Conservation (phyloP, 2,113 vertebrate species). For the Poeciliopsis prolifica region DNA sequence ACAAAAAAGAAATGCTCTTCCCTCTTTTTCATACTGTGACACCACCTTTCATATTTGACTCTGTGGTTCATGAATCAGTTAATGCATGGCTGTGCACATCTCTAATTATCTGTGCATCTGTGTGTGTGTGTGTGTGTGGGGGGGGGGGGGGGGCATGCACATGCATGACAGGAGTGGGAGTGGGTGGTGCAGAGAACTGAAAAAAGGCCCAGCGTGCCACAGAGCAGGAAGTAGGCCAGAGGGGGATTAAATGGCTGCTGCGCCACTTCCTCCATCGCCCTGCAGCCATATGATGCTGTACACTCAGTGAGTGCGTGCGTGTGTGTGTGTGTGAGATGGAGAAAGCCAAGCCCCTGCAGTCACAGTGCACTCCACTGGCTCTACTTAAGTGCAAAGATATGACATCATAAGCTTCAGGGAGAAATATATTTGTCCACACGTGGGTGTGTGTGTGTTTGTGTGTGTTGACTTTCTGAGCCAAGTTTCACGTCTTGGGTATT, state of each 20-base stretch:
- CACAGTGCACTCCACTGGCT: slow-evolving; percentile 17
- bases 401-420: slow-evolving; percentile 43
- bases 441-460: background rate
- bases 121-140: background rate
- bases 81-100: background rate
- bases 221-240: slow-evolving; percentile 73
- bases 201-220: slow-evolving; percentile 49
- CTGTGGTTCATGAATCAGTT: background rate
- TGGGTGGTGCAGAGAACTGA: slow-evolving; percentile 11
- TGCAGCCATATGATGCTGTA: slow-evolving; percentile 25
- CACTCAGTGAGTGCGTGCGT: slow-evolving; percentile 1
- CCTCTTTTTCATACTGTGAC: background rate
- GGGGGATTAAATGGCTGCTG: slow-evolving; percentile 66
- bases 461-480: background rate
- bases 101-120: slow-evolving; percentile 6
- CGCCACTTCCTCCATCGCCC: slow-evolving; percentile 49
- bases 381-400: slow-evolving; percentile 32
- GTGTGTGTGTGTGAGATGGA: background rate
- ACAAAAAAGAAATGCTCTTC: background rate
- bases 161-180: slow-evolving; percentile 5
- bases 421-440: background rate
- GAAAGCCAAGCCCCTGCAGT: slow-evolving; percentile 13
- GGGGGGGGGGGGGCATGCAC: slow-evolving; percentile 12
- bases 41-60: background rate
- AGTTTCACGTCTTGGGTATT: background rate